Conservation (phyloP, 2,797 vertebrate genomes). For the Rhynchotus rufescens region DNA sequence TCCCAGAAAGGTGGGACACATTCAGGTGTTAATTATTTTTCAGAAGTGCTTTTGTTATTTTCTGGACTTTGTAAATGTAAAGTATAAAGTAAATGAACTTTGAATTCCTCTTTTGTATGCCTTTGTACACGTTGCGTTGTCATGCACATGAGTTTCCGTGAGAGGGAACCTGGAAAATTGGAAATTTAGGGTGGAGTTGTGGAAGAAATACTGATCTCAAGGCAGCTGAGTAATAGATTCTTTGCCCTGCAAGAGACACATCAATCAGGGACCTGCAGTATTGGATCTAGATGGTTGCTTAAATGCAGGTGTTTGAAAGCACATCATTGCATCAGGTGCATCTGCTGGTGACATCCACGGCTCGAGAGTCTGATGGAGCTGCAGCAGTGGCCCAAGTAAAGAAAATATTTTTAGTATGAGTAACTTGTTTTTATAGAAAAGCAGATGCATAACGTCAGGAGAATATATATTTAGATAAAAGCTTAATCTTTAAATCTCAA, state of each 20-base stretch:
- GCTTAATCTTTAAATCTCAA: slow-evolving; percentile 12
- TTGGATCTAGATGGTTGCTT: neutral
- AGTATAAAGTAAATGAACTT: neutral
- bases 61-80: neutral
- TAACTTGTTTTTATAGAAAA: slow-evolving; percentile 20
- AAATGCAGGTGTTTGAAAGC: neutral
- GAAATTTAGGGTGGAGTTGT: neutral
- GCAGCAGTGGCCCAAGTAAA: neutral
- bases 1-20: neutral
- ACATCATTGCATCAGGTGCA: neutral
- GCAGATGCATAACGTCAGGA: slow-evolving; percentile 1
- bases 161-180: neutral
- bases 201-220: neutral
- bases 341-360: neutral
- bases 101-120: neutral
- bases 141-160: neutral
- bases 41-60: neutral
- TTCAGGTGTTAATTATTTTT: neutral
- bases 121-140: neutral
- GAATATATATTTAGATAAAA: slow-evolving; percentile 32
- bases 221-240: neutral
- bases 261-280: neutral
- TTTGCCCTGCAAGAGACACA: neutral
- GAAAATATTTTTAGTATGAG: neutral
- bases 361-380: neutral